phyloP scores from a whole-genome alignment of 2,113 vertebrate genomes.

The Pagrus major region DNA sequence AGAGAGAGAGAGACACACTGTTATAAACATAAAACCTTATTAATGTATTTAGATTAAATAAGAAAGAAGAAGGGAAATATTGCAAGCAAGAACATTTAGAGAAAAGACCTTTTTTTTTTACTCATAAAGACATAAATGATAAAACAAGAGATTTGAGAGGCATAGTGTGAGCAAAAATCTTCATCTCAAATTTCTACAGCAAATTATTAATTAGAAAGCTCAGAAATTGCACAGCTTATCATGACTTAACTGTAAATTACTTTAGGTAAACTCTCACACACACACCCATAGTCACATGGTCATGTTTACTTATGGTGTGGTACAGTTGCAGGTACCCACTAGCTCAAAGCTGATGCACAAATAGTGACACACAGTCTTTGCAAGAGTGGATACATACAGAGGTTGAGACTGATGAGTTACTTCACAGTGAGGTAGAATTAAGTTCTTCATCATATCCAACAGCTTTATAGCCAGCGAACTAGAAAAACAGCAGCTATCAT shows the following conservation, averaged over 20 bases:
- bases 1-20: slow-evolving; percentile 57
- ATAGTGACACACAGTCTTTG: neutral
- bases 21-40: slow-evolving; percentile 39
- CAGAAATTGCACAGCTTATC: neutral
- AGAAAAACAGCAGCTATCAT: neutral
- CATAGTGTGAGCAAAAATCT: neutral
- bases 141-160: neutral
- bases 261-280: neutral
- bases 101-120: neutral
- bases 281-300: neutral
- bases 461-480: neutral
- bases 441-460: neutral
- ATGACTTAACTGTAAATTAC: too few relatives aligned
- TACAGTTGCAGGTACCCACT: neutral
- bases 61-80: neutral
- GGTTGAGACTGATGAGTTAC: neutral
- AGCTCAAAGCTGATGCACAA: neutral
- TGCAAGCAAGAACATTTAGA: neutral
- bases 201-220: neutral
- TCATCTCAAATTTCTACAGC: neutral
- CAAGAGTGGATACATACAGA: neutral
- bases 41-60: neutral
- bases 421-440: neutral
- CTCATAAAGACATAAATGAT: neutral
- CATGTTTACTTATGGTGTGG: slow-evolving; percentile 57